Evolutionary conservation across 2,113 vertebrate species (phyloP).

Genomic region (Tetraodon nigroviridis): DNA sequence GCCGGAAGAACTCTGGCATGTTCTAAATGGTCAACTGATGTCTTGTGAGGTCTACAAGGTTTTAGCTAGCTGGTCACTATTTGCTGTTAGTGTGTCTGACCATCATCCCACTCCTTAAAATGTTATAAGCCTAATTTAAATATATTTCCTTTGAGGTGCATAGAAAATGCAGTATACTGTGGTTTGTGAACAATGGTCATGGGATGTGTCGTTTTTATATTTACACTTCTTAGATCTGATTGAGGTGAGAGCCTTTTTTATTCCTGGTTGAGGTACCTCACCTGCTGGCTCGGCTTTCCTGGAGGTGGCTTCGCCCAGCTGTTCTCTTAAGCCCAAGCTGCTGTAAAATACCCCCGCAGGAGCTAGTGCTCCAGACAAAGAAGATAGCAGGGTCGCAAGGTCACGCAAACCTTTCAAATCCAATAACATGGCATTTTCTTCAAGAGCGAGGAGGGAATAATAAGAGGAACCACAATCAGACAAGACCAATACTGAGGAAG

Average conservation of each 20-base stretch:
- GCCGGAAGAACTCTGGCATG: too few relatives aligned
- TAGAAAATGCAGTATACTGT: too few relatives aligned
- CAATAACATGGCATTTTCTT: constrained; percentile 17
- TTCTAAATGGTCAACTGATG: not conserved
- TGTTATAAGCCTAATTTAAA: too few relatives aligned
- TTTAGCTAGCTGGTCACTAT: too few relatives aligned
- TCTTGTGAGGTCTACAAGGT: too few relatives aligned
- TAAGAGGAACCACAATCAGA: not conserved
- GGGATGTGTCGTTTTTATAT: too few relatives aligned
- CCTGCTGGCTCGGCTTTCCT: not conserved
- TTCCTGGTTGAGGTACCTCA: not conserved
- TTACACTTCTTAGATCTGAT: too few relatives aligned
- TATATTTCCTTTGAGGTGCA: too few relatives aligned
- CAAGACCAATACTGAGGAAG: not conserved
- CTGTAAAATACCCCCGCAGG: not conserved
- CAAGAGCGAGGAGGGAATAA: not conserved
- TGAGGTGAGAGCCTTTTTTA: not conserved
- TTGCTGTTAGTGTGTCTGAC: too few relatives aligned
- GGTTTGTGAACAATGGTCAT: too few relatives aligned
- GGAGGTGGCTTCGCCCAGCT: not conserved
- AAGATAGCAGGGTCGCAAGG: constrained; percentile 9
- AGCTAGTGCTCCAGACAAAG: constrained; percentile 14
- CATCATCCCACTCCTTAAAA: too few relatives aligned
- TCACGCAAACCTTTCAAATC: constrained; percentile 23
- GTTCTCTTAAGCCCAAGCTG: constrained; percentile 5